Evolutionary conservation across 53 echinoderm and acorn worm species (phyloP), one percentile per base, ranked within the genome.

Genomic region (Temnopleurus reevesii): DNA sequence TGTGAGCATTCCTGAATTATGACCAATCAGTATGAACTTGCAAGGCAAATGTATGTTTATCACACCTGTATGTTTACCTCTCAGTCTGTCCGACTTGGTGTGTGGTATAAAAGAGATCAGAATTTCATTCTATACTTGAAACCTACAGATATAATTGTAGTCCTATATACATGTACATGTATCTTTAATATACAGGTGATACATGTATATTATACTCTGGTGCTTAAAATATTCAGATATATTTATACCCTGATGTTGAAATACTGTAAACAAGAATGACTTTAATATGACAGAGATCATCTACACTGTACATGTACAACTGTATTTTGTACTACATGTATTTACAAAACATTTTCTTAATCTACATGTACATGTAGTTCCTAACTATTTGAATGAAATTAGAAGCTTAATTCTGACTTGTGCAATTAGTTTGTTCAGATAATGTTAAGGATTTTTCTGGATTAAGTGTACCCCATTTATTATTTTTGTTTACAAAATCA

Each of bases 51-150:
- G 71, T 71, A 71, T 71, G 71, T 71, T 71, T 71, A 71, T 71
- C 71, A n/a, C 71, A 71, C 71, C 71, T 71, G 71, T 30, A 21
- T 71, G 36, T 38, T 71, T 71, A 21, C 36, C 71, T 71, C 71
- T 41, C 0, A 7, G 71, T 71, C 43, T 71, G n/a, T 71, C 38
- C 23, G 71, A 30, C 9, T 35, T 60, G 5, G 33, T 43, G 71
- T 71, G n/a, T 71, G 71, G 71, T 71, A n/a, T n/a, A n/a, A 19
- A 43, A 27, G 41, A 71, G 71, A 71, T 71, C 41, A 71, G 21
- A 41, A 71, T 41, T 21, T n/a, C n/a, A n/a, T 41, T 71, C 36
- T 71, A 41, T 41, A 71, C 21, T 71, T 71, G n/a, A 12, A 38
- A 41, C 21, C 8, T 71, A 21, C 0, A 66, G 7, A 6, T 66